These are phyloP conservation scores for Chinchilla lanigera DNA, from an alignment of 2,113 vertebrate species.

Conservation along the genomic window DNA sequence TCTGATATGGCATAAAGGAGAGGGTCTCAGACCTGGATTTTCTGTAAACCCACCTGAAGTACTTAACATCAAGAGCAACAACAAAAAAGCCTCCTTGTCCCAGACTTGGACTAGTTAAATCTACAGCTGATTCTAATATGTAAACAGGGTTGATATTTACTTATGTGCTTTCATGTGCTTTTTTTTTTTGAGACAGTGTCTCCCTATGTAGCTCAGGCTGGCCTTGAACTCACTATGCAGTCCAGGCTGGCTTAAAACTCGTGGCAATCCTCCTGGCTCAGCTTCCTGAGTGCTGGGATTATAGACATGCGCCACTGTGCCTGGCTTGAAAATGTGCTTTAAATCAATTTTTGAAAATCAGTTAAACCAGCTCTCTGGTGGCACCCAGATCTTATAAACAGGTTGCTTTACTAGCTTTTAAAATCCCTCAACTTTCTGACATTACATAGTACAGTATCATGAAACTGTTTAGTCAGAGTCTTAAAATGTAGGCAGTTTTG, in stretches of 20 bases:
- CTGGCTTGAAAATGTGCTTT: neutral
- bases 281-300: neutral
- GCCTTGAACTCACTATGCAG: neutral
- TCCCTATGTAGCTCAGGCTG: neutral
- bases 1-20: neutral
- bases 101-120: neutral
- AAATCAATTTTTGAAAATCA: slow-evolving; percentile 22
- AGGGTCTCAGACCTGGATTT: neutral
- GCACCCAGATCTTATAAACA: neutral
- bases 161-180: neutral
- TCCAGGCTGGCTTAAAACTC: neutral
- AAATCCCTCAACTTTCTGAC: slow-evolving; percentile 43
- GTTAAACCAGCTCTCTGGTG: neutral
- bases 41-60: neutral
- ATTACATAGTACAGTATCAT: neutral
- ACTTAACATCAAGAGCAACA: neutral
- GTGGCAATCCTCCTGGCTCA: neutral
- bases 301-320: neutral
- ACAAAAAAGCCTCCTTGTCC: neutral
- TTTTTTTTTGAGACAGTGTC: neutral
- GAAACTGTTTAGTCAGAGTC: neutral
- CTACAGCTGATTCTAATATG: neutral
- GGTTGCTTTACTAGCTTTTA: neutral
- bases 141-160: neutral
- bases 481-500: slow-evolving; percentile 31